A percentile compares a stretch with the other conserved stretches of the same genome.
Evolutionary conservation across 2,113 vertebrate genomes (phyloP).

Genomic region (Antechinus stuartii): DNA sequence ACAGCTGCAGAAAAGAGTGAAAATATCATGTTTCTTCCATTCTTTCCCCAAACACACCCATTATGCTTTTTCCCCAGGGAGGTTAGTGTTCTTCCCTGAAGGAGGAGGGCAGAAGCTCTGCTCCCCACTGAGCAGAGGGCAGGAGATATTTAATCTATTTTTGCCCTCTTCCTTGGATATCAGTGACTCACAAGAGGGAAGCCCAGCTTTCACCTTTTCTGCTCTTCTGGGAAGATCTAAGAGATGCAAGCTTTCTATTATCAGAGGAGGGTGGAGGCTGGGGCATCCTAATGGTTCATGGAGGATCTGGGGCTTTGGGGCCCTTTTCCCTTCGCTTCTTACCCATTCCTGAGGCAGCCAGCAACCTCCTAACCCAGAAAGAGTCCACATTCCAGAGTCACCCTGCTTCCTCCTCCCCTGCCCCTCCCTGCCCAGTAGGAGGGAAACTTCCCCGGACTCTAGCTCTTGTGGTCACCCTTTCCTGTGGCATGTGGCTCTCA

Average conservation of each 20-base stretch:
- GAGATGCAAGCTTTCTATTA: not conserved
- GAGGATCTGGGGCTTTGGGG: not conserved
- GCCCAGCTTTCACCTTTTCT: not conserved
- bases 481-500: not conserved
- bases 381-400: not conserved
- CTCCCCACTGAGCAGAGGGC: not conserved
- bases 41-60: not conserved
- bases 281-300: not conserved
- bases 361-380: not conserved
- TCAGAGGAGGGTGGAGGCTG: not conserved
- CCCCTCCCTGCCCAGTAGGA: not conserved
- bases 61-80: not conserved
- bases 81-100: not conserved
- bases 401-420: not conserved
- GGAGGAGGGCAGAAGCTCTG: not conserved
- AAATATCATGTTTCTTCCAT: not conserved
- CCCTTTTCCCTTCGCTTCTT: not conserved
- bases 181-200: not conserved
- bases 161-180: not conserved
- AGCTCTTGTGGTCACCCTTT: not conserved
- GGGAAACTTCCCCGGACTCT: not conserved
- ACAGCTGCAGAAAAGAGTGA: not conserved
- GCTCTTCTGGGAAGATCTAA: not conserved
- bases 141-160: no score
- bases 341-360: not conserved